Evolutionary conservation across 2,888 invertebrate genomes (phyloP).

Genomic region (Pardosa pseudoannulata): DNA sequence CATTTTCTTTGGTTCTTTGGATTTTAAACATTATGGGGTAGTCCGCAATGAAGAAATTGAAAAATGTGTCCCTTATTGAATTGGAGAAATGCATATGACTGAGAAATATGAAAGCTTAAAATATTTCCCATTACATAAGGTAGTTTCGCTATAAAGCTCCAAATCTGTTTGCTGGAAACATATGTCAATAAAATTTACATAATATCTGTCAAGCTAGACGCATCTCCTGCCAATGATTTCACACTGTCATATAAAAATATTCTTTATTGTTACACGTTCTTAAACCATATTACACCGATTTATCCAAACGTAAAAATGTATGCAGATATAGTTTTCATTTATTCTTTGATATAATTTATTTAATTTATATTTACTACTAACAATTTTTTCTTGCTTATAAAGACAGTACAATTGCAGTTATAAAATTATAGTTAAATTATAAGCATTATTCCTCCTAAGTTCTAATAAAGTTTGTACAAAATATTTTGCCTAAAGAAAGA

Average conservation of each 20-base stretch:
- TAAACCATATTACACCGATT: not conserved
- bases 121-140: not conserved
- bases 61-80: not conserved
- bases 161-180: not conserved
- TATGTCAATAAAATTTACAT: not conserved
- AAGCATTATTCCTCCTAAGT: no score
- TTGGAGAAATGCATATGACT: not conserved
- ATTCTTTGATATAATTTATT: no score
- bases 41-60: not conserved
- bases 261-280: not conserved
- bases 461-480: no score
- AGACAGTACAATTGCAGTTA: no score
- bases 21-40: not conserved
- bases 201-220: not conserved
- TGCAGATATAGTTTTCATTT: not conserved
- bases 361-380: no score
- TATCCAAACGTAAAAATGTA: no score
- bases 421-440: no score
- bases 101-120: not conserved
- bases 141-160: not conserved
- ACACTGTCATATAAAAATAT: not conserved
- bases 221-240: not conserved
- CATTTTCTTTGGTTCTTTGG: not conserved
- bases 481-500: no score
- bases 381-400: no score